These are phyloP conservation scores for Mus musculus DNA, from an alignment of 2,113 vertebrate genomes.

Conservation along the genomic window GRCm39 chr9:100168001-100168500, in stretches of 20 bases:
- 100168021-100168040: constrained; percentile 35
- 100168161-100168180: not conserved
- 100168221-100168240: not conserved
- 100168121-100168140: not conserved
- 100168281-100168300: no score
- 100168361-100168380: no score
- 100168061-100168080: constrained; percentile 36
- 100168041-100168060: constrained; percentile 34
- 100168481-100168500: constrained; percentile 1
- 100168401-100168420: not conserved
- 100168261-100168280: not conserved
- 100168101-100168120: not conserved
- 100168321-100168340: not conserved
- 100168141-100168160: not conserved
- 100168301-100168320: no score
- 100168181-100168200: constrained; percentile 38
- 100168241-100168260: no score
- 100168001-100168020: not conserved
- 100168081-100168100: constrained; percentile 16
- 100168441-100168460: not conserved
- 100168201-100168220: not conserved
- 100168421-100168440: not conserved
- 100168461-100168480: constrained; percentile 11
- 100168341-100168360: not conserved
- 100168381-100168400: not conserved